phyloP scores from a whole-genome alignment of 2,888 invertebrate species.

The Myathropa florea region DNA sequence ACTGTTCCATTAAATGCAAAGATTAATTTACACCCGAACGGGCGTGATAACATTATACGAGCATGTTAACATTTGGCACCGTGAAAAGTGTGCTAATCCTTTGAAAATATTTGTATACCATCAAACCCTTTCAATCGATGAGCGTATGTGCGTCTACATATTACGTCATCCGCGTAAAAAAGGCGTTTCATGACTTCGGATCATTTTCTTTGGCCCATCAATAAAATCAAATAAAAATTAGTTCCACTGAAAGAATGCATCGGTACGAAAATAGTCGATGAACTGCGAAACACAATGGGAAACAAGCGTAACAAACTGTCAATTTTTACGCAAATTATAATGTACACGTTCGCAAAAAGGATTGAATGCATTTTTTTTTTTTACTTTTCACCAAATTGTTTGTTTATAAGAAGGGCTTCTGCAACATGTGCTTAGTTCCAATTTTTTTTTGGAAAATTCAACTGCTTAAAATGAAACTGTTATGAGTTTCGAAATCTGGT shows the following conservation, averaged over 20 bases:
- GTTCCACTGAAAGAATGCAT: constrained; percentile 47
- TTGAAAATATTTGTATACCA: constrained; percentile 16
- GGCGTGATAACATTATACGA: constrained; percentile 50
- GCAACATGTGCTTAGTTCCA: too few species aligned
- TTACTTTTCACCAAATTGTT: neutral
- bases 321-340: constrained; percentile 45
- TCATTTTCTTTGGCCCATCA: constrained; percentile 44
- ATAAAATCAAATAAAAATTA: constrained; percentile 69
- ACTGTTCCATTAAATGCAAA: constrained; percentile 38
- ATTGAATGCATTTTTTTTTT: neutral
- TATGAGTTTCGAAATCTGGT: too few species aligned
- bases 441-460: too few species aligned
- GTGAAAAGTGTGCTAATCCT: constrained; percentile 55
- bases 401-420: too few species aligned
- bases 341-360: neutral
- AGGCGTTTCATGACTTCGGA: constrained; percentile 23
- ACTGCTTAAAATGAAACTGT: too few species aligned
- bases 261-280: neutral
- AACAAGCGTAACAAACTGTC: constrained; percentile 33
- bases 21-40: constrained; percentile 21
- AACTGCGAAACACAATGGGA: constrained; percentile 12
- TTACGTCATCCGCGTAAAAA: constrained; percentile 7
- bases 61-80: constrained; percentile 55
- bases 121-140: constrained; percentile 46
- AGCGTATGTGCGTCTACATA: neutral